Conservation (phyloP, 2,797 vertebrate genomes). For the Gobio occitaniae region DNA sequence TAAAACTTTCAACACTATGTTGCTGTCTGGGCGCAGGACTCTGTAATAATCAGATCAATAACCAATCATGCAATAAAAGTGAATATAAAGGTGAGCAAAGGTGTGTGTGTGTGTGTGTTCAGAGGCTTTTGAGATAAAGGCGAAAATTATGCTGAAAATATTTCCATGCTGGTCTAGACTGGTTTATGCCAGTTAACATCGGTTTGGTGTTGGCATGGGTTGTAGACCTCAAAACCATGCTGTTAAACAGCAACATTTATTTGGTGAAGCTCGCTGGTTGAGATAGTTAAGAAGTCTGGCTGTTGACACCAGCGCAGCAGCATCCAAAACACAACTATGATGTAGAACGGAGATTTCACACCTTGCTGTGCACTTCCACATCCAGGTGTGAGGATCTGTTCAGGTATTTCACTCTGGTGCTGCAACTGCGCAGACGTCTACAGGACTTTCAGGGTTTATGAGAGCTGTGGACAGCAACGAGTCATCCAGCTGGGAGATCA, state of each 20-base stretch:
- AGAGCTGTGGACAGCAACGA: not conserved
- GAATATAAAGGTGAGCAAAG: not conserved
- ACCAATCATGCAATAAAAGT: not conserved
- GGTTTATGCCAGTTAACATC: not conserved
- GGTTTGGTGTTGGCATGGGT: not conserved
- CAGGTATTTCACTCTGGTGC: constrained; percentile 25
- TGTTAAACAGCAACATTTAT: not conserved
- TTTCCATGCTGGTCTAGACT: not conserved
- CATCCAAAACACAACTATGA: not conserved
- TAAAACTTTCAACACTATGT: too few species aligned
- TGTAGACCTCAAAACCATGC: not conserved
- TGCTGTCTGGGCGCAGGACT: not conserved
- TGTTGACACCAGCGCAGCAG: not conserved
- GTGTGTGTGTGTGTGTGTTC: not conserved
- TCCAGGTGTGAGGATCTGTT: constrained; percentile 45
- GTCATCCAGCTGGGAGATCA: not conserved
- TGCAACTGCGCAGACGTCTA: constrained; percentile 13
- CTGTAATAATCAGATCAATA: not conserved
- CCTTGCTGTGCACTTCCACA: constrained; percentile 42
- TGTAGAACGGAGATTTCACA: constrained; percentile 46
- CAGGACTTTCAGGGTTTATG: not conserved
- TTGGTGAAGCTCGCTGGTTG: not conserved
- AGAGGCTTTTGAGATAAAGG: not conserved
- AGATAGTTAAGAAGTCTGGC: not conserved
- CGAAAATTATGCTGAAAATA: not conserved